These are phyloP conservation scores for Ernsta delagoae DNA, from an alignment of 2,888 invertebrate species.

Conservation along the genomic window DNA sequence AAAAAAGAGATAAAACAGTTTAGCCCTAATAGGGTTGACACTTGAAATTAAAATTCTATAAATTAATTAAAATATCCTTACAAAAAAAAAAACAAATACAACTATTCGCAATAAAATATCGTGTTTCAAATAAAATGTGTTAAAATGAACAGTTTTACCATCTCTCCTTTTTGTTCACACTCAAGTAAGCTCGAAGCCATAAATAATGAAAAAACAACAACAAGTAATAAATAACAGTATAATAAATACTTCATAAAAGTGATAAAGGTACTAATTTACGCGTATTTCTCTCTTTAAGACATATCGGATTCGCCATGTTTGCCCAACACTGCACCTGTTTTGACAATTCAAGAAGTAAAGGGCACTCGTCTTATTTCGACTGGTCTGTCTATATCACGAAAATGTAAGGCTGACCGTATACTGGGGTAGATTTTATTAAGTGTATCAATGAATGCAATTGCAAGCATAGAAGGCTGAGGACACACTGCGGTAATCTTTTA, in stretches of 20 bases:
- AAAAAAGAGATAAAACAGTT: too few relatives aligned
- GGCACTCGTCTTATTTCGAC: slow-evolving; percentile 27
- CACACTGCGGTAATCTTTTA: too few relatives aligned
- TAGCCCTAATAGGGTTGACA: too few relatives aligned
- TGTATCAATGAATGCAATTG: too few relatives aligned
- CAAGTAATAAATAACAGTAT: too few relatives aligned
- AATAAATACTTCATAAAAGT: not conserved
- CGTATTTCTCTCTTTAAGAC: not conserved
- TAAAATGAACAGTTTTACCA: not conserved
- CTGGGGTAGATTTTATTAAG: not conserved
- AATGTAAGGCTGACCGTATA: slow-evolving; percentile 9
- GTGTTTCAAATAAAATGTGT: not conserved
- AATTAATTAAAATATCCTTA: too few relatives aligned
- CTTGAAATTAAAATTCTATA: too few relatives aligned
- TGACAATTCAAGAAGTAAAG: slow-evolving; percentile 21
- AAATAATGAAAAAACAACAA: too few relatives aligned
- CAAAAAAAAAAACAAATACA: too few relatives aligned
- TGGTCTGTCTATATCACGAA: not conserved
- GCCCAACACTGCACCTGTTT: slow-evolving; percentile 26
- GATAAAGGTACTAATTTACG: not conserved
- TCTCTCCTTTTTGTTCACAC: not conserved
- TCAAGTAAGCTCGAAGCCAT: too few relatives aligned
- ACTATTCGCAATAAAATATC: not conserved
- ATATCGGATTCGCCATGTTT: slow-evolving; percentile 22
- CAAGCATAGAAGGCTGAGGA: too few relatives aligned